Conservation (phyloP, 2,797 vertebrate species). For the Clarias fuscus region DNA sequence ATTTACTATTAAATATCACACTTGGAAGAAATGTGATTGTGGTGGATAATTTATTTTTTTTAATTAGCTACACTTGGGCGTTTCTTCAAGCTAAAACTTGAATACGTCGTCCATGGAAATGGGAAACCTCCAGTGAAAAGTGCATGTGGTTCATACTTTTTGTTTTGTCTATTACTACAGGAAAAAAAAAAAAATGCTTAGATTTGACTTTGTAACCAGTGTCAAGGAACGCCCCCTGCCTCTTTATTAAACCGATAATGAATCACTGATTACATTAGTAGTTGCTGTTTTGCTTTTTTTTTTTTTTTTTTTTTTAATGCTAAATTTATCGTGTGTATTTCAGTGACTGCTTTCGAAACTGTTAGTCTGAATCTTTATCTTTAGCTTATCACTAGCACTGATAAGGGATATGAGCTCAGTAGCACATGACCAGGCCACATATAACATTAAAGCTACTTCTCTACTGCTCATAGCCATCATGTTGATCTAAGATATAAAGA, state of each 20-base stretch:
- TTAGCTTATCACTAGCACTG: constrained; percentile 25
- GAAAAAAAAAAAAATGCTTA: background rate
- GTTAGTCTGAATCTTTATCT: background rate
- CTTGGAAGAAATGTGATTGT: too few relatives aligned
- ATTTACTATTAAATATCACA: background rate
- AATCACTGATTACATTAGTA: background rate
- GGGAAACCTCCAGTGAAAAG: background rate
- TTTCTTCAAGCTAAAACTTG: background rate
- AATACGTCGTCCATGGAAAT: background rate
- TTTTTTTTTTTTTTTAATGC: background rate
- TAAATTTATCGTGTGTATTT: background rate
- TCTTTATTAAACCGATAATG: constrained; percentile 1
- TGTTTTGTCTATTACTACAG: background rate
- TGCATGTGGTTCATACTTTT: background rate
- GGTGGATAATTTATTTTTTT: background rate
- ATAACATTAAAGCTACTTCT: background rate
- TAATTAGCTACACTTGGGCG: background rate
- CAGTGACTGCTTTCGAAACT: background rate
- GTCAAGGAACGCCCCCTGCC: background rate
- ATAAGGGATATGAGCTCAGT: constrained; percentile 19
- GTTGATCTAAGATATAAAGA: background rate
- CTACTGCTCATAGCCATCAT: background rate
- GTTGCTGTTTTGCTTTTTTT: background rate
- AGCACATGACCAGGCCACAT: constrained; percentile 11
- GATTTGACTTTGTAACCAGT: background rate